Conservation (phyloP, 2,797 vertebrate genomes). For the Salarias fasciatus region DNA sequence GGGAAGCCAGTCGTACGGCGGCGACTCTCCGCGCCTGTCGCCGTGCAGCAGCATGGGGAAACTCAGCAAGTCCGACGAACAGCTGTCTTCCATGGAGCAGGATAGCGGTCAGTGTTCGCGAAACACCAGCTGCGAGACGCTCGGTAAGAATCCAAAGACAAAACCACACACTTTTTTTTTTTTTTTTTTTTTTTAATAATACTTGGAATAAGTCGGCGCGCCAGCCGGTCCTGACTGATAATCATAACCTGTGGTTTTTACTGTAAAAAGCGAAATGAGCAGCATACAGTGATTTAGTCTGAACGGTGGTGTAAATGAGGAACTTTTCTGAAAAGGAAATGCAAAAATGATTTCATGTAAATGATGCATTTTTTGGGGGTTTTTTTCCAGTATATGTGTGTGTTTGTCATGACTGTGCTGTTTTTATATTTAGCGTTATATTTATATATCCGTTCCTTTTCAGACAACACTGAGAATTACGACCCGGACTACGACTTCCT, state of each 20-base stretch:
- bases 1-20: constrained; percentile 94
- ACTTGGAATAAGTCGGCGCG: too few species aligned
- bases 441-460: constrained; percentile 11
- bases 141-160: constrained; percentile 84
- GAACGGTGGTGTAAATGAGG: too few species aligned
- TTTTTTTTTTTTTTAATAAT: too few species aligned
- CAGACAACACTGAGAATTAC: constrained; percentile 89
- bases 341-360: too few species aligned
- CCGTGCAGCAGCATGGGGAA: constrained; percentile 97
- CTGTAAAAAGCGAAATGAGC: background rate
- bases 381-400: background rate
- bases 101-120: constrained; percentile 98
- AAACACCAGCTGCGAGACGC: constrained; percentile 99
- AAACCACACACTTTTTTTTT: too few species aligned
- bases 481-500: constrained; percentile 99
- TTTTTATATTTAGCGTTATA: background rate
- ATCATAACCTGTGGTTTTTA: too few species aligned
- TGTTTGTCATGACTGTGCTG: background rate
- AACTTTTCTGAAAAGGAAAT: too few species aligned
- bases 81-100: constrained; percentile 95
- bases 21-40: constrained; percentile 94
- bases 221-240: too few species aligned
- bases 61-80: constrained; percentile 97
- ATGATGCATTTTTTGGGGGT: too few species aligned
- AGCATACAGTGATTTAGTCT: too few species aligned